Evolutionary conservation across 2,888 invertebrate species (phyloP), one percentile per base, ranked within the genome.

Genomic region (Hydraecia micacea): DNA sequence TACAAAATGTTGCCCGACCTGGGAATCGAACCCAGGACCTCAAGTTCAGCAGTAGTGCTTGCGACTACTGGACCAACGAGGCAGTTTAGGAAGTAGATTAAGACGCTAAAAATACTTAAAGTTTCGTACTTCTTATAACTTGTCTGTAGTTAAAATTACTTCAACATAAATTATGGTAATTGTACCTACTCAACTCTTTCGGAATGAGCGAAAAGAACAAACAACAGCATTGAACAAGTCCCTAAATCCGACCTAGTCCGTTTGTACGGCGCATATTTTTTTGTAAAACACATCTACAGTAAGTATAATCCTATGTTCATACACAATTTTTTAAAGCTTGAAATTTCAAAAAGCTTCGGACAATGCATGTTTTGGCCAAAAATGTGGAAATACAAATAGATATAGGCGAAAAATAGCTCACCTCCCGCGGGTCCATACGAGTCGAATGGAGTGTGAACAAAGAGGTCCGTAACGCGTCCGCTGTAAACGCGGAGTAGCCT

Each of bases 401-500:
- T 74, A 62, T 49, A 60, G 49, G 49, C 36, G 77, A 62, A 79
- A 5, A 73, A 78, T 77, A 74, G 75, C 75, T 67, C 62, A 73
- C 66, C 88, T 90, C 91, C 88, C 86, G 74, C 85, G 88, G 88
- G 90, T 86, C 72, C 68, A 60, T 72, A 55, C 49, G 79, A n/a
- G 63, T 58, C 18, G 39, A 73, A 42, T 58, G n/a, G 25, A 36
- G 52, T 89, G 85, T 80, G 89, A 88, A 87, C 88, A 91, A 90
- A 90, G 85, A 87, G 88, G 88, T 88, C 79, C 84, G 84, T 89
- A 89, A 87, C 86, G 86, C 88, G 91, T 90, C 91, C 91, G 91
- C 91, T 92, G 93, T 94, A 95, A 95, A 94, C 93, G 79, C 66
- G 87, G 91, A 93, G 92, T 92, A 91, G 91, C 91, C 92, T 87